Percentiles rank a stretch among this genome's conserved stretches.
These are phyloP conservation scores for Antennarius striatus DNA, from an alignment of 2,113 vertebrate genomes.

Conservation along the genomic window DNA sequence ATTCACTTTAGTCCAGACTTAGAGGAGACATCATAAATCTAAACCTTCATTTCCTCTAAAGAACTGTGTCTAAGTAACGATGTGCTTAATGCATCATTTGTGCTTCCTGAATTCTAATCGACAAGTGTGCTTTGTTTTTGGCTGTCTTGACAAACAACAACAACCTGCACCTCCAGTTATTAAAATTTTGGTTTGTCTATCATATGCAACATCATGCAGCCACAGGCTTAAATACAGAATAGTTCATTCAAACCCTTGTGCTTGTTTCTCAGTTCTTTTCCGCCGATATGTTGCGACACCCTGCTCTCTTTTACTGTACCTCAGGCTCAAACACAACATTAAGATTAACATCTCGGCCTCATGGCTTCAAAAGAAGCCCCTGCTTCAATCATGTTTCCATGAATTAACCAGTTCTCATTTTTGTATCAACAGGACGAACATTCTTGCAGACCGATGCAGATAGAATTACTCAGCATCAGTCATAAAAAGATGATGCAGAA, in stretches of 20 bases:
- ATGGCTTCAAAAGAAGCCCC: conserved; percentile 18
- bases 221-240: conserved; percentile 38
- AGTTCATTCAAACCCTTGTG: conserved; percentile 51
- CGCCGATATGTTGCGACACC: conserved; percentile 31
- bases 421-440: conserved; percentile 29
- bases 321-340: conserved; percentile 27
- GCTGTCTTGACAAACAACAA: conserved; percentile 44
- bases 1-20: conserved; percentile 40
- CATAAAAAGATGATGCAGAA: conserved; percentile 17
- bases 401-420: conserved; percentile 30
- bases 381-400: conserved; percentile 17
- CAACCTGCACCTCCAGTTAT: conserved; percentile 45
- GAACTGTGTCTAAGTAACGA: conserved; percentile 44
- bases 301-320: conserved; percentile 26
- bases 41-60: conserved; percentile 33
- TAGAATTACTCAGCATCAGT: conserved; percentile 37
- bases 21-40: conserved; percentile 37
- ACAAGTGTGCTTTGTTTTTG: conserved; percentile 38
- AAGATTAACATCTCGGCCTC: conserved; percentile 27
- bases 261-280: conserved; percentile 36
- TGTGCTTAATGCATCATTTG: conserved; percentile 40
- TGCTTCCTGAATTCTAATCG: conserved; percentile 41
- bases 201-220: conserved; percentile 40
- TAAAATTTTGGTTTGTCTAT: conserved; percentile 54
- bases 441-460: conserved; percentile 29